Evolutionary conservation across 2,113 vertebrate genomes (phyloP), one percentile per base, ranked within the genome.

Genomic region (Rhombomys opimus): DNA sequence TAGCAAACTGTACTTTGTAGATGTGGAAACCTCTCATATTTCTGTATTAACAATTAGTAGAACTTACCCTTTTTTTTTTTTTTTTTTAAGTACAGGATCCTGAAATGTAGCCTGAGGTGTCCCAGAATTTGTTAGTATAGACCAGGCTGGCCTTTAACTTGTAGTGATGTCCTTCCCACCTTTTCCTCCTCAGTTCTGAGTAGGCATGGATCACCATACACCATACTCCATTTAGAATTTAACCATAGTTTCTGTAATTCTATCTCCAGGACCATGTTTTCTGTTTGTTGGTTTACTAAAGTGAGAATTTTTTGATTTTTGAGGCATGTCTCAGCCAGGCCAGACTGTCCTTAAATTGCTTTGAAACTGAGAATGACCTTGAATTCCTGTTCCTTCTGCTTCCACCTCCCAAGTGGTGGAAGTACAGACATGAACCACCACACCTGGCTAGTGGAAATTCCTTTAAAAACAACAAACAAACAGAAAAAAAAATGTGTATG

Each of bases 181-280:
- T 35, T 4, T 25, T 1, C 41, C 30, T 68, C 63, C 5, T 35
- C 20, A 87, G 85, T 87, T 20, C 84, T 87, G 5, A 65, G 2
- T 35, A 35, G 63, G 46, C 30, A 32, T 68, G 63, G 9, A 20
- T 32, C 63, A 68, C 41, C 25, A 65, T 15, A 50, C 63, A 68
- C 41, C 25, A 65, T 15, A 50, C 30, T 15, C 41, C 25, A 8
- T 11, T 68, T 20, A 80, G 8, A 91, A 38, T 54, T 92, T 94
- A 80, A 15, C 41, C 59, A 91, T 91, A 91, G 23, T 59, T 85
- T 89, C 20, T 30, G 77, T 22, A 82, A 84, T 70, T 96, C 52
- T 73, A 32, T 93, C 84, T 93, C 59, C 9, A 77, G 5, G 63
- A 35, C 27, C 75, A 87, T 20, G 23, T 85, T 13, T 32, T 77